phyloP scores from a whole-genome alignment of 1,140 invertebrate species.

The Pissodes strobi region DNA sequence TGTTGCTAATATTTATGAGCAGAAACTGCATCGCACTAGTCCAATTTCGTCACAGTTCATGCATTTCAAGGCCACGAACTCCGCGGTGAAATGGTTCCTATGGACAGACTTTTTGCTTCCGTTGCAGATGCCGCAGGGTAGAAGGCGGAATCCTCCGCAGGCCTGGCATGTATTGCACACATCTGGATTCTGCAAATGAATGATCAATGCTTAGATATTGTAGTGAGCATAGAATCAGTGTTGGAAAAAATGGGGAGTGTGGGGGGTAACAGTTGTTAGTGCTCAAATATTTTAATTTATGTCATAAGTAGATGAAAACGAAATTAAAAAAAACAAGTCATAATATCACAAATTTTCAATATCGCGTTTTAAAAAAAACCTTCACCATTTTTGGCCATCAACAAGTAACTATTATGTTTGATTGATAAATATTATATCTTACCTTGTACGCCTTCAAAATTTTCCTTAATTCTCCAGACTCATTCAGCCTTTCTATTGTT shows the following conservation, averaged over 20 bases:
- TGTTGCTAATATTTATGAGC: constrained; percentile 60
- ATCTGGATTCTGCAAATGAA: constrained; percentile 66
- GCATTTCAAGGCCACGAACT: constrained; percentile 93
- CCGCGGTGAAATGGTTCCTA: constrained; percentile 90
- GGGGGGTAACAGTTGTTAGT: too few relatives aligned
- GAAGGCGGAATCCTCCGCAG: constrained; percentile 88
- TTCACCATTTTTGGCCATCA: too few relatives aligned
- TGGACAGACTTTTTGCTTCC: constrained; percentile 94
- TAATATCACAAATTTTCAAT: too few relatives aligned
- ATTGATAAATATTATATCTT: too few relatives aligned
- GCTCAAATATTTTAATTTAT: too few relatives aligned
- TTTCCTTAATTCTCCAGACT: constrained; percentile 84
- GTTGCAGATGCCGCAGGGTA: constrained; percentile 88
- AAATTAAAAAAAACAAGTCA: too few relatives aligned
- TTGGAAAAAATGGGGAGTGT: too few relatives aligned
- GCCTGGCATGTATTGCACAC: constrained; percentile 78
- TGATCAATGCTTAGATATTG: too few relatives aligned
- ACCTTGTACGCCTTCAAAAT: constrained; percentile 92
- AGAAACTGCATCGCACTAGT: constrained; percentile 83
- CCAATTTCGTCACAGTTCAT: constrained; percentile 96
- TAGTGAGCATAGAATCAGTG: too few relatives aligned
- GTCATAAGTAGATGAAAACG: too few relatives aligned
- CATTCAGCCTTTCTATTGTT: constrained; percentile 86
- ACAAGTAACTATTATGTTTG: too few relatives aligned
- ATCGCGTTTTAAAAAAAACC: too few relatives aligned